These are phyloP conservation scores for Chrysogorgia sp. DNA, from an alignment of 92 coral and sea anemone species.

Conservation along the genomic window DNA sequence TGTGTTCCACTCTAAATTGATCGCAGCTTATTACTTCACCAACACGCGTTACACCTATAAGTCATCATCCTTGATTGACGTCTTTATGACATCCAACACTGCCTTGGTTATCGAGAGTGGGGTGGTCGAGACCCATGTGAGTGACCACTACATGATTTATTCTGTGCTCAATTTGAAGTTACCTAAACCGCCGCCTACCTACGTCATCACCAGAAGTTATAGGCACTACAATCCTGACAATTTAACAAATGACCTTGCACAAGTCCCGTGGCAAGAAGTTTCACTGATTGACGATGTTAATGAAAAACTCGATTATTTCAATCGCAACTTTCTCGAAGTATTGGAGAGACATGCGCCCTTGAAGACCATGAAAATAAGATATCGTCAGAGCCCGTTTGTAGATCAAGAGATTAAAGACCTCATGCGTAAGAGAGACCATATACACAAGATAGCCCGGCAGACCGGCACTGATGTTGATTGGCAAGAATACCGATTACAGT, in stretches of 20 bases:
- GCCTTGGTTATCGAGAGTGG: constrained; percentile 45
- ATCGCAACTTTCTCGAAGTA: constrained; percentile 27
- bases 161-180: constrained; percentile 54
- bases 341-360: constrained; percentile 46
- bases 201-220: constrained; percentile 32
- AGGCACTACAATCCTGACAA: constrained; percentile 37
- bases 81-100: constrained; percentile 30
- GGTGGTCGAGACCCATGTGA: constrained; percentile 50
- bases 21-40: constrained; percentile 49
- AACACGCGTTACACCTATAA: constrained; percentile 38
- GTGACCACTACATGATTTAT: constrained; percentile 61
- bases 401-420: constrained; percentile 35
- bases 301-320: constrained; percentile 43
- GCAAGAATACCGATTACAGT: constrained; percentile 1
- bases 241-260: constrained; percentile 41
- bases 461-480: neutral
- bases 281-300: constrained; percentile 39
- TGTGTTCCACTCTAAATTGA: constrained; percentile 44
- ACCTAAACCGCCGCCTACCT: constrained; percentile 41
- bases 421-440: constrained; percentile 25
- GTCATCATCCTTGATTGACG: constrained; percentile 48
- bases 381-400: constrained; percentile 57
- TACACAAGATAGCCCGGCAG: constrained; percentile 29
- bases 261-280: constrained; percentile 38
- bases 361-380: constrained; percentile 30